Evolutionary conservation across 2,797 vertebrate species (phyloP), one percentile per base, ranked within the genome.

Genomic region (Mormyrops boulengeri): DNA sequence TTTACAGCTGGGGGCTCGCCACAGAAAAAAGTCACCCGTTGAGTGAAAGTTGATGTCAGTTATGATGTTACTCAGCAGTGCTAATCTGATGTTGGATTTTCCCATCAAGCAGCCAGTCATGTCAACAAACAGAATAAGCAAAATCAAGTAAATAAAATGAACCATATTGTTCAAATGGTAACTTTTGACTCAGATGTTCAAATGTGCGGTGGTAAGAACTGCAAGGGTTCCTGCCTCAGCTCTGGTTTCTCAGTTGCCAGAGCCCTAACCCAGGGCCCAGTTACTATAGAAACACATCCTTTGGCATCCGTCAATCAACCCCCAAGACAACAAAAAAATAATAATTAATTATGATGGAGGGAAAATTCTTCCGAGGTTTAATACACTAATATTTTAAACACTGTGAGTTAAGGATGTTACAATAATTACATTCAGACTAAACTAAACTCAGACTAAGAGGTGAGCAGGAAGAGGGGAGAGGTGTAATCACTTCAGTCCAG

Each of bases 271-370:
- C 85, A 86, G 55, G 89, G 30, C 90, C 92, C 90, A 93, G 90
- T 90, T 92, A 91, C 91, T 92, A 92, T 82, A 93, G 92, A 92
- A 11, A 85, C 0, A 47, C 9, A 22, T 49, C 80, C 80, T 49
- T 26, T 85, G 84, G 19, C 38, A 82, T n/a, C 73, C 41, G 22
- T 22, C 17, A 22, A 11, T 82, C 34, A 77, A 41, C 69, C 34
- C 69, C 7, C 19, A 82, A 34, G 19, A 47, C 19, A n/a, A 41
- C 4, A 77, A 47, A 82, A 82, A 47, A 19, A n/a, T 30, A 82
- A 91, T 62, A 62, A 26, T 62, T 22, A 89, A 92, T 92, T 90
- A 91, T 92, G 92, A 91, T 90, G 90, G 93, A 92, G 87, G 93
- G 82, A 41, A 77, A 77, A 77, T 73, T 82, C 77, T 47, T 82